Evolutionary conservation across 1,140 invertebrate genomes (phyloP).

Genomic region (Condylostylus longicornis): DNA sequence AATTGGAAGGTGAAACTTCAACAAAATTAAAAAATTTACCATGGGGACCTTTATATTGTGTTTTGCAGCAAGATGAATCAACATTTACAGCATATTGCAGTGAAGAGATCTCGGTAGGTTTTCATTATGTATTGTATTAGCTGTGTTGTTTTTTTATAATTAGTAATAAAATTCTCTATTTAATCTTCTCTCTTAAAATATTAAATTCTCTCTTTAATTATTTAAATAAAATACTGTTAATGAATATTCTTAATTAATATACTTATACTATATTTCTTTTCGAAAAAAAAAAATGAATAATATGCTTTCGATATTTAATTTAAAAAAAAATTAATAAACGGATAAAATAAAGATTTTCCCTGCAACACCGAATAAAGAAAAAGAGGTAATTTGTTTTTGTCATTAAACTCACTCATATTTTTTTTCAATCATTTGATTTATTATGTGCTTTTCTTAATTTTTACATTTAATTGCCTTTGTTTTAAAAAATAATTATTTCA

Average conservation of each 20-base stretch:
- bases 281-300: constrained; percentile 1
- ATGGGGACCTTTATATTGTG: constrained; percentile 78
- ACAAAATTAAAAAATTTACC: constrained; percentile 32
- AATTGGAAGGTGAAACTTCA: constrained; percentile 27
- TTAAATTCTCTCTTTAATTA: too few relatives aligned
- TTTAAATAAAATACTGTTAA: neutral
- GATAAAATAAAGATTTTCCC: constrained; percentile 25
- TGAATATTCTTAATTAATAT: neutral
- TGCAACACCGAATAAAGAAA: constrained; percentile 31
- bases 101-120: constrained; percentile 74
- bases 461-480: too few relatives aligned
- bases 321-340: neutral
- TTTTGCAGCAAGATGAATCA: constrained; percentile 69
- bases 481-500: too few relatives aligned
- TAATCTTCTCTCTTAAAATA: too few relatives aligned
- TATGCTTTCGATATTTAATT: neutral
- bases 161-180: too few relatives aligned
- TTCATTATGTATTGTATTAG: too few relatives aligned
- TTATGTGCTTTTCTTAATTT: neutral
- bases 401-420: neutral
- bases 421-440: neutral
- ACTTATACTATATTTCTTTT: constrained; percentile 1
- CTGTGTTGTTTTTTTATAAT: too few relatives aligned
- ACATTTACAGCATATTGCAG: constrained; percentile 71
- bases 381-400: constrained; percentile 13